A percentile compares a stretch with the other conserved stretches of the same genome.
phyloP scores from a whole-genome alignment of 2,113 vertebrate species.

The Catharus bicknelli region DNA sequence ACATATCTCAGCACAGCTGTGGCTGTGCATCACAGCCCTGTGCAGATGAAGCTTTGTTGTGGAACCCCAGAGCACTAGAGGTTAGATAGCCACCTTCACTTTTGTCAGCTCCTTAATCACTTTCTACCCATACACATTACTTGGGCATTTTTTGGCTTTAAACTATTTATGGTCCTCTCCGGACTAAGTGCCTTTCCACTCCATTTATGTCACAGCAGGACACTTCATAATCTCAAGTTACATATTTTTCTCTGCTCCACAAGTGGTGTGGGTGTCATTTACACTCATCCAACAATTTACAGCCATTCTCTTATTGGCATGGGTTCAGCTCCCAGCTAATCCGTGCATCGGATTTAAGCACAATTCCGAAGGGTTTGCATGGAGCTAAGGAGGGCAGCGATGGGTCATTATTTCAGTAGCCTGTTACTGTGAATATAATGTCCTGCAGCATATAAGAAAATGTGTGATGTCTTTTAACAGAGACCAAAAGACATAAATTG shows the following conservation, averaged over 20 bases:
- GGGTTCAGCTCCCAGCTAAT: neutral
- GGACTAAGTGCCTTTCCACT: conserved; percentile 47
- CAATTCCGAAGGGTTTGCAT: neutral
- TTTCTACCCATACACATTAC: neutral
- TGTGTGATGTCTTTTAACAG: neutral
- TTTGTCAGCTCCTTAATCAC: neutral
- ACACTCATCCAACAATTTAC: conserved; percentile 6
- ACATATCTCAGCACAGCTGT: neutral
- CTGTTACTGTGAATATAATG: neutral
- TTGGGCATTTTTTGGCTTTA: conserved; percentile 17
- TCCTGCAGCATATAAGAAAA: neutral
- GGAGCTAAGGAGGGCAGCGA: neutral
- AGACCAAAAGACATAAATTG: neutral
- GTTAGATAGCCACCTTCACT: neutral
- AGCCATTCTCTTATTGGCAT: neutral
- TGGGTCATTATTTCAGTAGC: neutral
- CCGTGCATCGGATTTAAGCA: neutral
- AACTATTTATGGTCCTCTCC: neutral
- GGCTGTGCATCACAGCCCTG: neutral
- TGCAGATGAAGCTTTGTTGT: neutral
- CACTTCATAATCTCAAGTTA: conserved; percentile 43
- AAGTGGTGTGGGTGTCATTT: conserved; percentile 8
- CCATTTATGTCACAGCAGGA: conserved; percentile 44
- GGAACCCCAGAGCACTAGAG: neutral
- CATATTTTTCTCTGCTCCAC: conserved; percentile 19